Evolutionary conservation across 2,888 invertebrate species (phyloP).

Genomic region (Drosophila subquinaria): DNA sequence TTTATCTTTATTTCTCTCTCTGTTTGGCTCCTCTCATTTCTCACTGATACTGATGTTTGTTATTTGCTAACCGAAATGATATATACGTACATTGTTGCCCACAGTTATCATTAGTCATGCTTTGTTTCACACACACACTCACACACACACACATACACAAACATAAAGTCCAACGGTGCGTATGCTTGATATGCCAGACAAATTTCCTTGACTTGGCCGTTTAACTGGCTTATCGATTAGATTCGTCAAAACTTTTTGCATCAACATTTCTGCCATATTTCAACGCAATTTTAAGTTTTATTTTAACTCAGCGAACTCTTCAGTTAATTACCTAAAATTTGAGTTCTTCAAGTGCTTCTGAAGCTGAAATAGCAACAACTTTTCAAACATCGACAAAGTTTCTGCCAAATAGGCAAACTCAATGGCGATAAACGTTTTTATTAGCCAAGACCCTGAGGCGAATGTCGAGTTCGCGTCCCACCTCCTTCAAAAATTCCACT

Average conservation of each 20-base stretch:
- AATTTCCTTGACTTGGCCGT: constrained; percentile 17
- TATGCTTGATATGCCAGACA: constrained; percentile 58
- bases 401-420: constrained; percentile 40
- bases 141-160: constrained; percentile 27
- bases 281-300: constrained; percentile 53
- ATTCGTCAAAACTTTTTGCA: constrained; percentile 32
- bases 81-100: constrained; percentile 66
- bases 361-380: constrained; percentile 70
- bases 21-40: constrained; percentile 12
- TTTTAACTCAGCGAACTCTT: constrained; percentile 58
- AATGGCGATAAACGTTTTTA: constrained; percentile 63
- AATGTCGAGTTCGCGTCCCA: constrained; percentile 12
- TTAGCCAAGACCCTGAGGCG: constrained; percentile 22
- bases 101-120: constrained; percentile 80
- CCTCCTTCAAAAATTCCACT: constrained; percentile 36
- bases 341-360: constrained; percentile 63
- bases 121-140: constrained; percentile 56
- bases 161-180: constrained; percentile 47
- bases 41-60: constrained; percentile 67
- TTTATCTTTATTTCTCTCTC: constrained; percentile 73
- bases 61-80: constrained; percentile 79
- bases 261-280: constrained; percentile 68
- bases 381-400: constrained; percentile 79
- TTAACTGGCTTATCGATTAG: constrained; percentile 64
- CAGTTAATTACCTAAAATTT: constrained; percentile 74